phyloP scores from a whole-genome alignment of 2,888 invertebrate species.

The Sinotaia quadrata region DNA sequence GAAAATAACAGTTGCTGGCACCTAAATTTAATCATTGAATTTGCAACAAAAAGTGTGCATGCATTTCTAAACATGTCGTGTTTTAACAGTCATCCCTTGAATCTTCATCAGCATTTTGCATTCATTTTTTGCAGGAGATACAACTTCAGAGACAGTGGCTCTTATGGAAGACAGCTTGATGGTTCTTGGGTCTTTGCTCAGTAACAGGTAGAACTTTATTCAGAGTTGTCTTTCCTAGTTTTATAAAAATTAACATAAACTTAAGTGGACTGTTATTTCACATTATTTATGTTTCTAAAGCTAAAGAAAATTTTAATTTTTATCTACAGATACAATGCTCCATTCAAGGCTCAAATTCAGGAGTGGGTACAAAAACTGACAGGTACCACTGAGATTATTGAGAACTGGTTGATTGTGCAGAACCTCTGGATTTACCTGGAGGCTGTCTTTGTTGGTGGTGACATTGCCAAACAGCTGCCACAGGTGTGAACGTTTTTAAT shows the following conservation, averaged over 20 bases:
- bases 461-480: conserved; percentile 96
- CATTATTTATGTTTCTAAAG: too few relatives aligned
- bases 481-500: conserved; percentile 54
- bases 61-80: too few relatives aligned
- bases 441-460: conserved; percentile 97
- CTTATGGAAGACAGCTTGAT: conserved; percentile 96
- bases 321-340: conserved; percentile 86
- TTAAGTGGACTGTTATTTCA: neutral
- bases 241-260: neutral
- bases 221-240: neutral
- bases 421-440: conserved; percentile 99
- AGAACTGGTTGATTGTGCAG: conserved; percentile 96
- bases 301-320: too few relatives aligned
- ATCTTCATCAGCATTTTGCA: too few relatives aligned
- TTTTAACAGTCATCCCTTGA: too few relatives aligned
- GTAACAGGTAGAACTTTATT: conserved; percentile 80
- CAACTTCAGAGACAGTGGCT: conserved; percentile 95
- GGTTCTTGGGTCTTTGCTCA: conserved; percentile 92
- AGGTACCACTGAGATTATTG: conserved; percentile 96
- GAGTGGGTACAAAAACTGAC: conserved; percentile 96
- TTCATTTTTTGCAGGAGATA: conserved; percentile 84
- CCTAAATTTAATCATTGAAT: too few relatives aligned
- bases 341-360: conserved; percentile 95
- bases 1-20: too few relatives aligned
- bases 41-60: too few relatives aligned